Conservation (phyloP, 2,113 vertebrate genomes). For the human region DNA sequence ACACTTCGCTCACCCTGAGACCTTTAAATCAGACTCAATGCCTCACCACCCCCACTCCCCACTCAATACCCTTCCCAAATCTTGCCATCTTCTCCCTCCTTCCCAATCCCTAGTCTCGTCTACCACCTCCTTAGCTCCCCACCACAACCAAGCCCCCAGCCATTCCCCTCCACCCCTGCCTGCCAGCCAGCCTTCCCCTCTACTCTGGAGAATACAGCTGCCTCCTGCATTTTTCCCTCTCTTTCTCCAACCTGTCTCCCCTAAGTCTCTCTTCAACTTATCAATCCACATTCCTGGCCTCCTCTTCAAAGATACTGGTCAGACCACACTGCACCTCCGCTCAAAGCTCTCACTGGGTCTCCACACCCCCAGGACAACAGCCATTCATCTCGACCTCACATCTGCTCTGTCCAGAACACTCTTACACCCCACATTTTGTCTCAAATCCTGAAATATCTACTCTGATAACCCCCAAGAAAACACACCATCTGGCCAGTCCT, state of each 20-base stretch:
- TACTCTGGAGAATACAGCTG: not conserved
- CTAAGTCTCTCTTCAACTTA: not conserved
- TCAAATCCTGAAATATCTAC: not conserved
- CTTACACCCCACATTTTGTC: not conserved
- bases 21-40: not conserved
- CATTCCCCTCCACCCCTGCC: too few species aligned
- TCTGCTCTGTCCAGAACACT: not conserved
- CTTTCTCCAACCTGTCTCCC: not conserved
- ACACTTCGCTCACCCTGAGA: not conserved
- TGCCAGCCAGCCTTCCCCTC: not conserved
- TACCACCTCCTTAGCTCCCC: not conserved
- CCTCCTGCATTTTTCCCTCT: not conserved
- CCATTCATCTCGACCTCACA: not conserved
- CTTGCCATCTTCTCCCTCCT: not conserved
- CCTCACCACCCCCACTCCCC: not conserved
- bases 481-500: not conserved
- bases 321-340: not conserved
- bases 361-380: not conserved
- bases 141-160: not conserved
- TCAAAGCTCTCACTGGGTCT: not conserved
- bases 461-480: not conserved
- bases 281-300: not conserved
- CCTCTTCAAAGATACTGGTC: not conserved
- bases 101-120: not conserved
- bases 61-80: not conserved